These are phyloP conservation scores for Ecliptopera silaceata DNA, from an alignment of 2,888 invertebrate species.

Conservation along the genomic window DNA sequence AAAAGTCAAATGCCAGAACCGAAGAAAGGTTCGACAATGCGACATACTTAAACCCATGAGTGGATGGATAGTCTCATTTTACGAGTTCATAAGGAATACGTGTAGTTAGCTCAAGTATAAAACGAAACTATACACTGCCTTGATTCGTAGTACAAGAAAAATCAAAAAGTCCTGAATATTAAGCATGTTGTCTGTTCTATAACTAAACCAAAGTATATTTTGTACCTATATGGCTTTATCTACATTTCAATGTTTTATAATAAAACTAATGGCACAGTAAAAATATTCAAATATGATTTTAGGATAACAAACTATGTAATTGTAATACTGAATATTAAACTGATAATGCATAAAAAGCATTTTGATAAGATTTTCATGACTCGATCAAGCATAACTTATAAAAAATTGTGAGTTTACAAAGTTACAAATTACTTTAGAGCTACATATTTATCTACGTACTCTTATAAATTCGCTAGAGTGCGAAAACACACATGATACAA, in stretches of 20 bases:
- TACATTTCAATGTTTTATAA: not conserved
- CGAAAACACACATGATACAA: conserved; percentile 11
- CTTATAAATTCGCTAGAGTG: conserved; percentile 19
- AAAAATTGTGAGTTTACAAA: not conserved
- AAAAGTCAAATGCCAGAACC: not conserved
- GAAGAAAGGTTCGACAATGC: not conserved
- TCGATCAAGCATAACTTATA: not conserved
- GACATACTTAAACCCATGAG: too few relatives aligned
- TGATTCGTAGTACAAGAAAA: too few relatives aligned
- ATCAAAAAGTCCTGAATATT: not conserved
- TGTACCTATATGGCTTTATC: conserved; percentile 1
- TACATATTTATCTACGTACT: not conserved
- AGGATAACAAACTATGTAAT: not conserved
- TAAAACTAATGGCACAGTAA: conserved; percentile 11
- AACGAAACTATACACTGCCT: not conserved
- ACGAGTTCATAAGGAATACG: not conserved
- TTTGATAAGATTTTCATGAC: not conserved
- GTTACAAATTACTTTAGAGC: not conserved
- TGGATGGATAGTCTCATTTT: too few relatives aligned
- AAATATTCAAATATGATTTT: not conserved
- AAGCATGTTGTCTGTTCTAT: not conserved
- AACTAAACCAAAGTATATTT: too few relatives aligned
- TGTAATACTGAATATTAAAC: not conserved
- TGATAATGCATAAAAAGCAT: not conserved
- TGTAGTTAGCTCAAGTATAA: not conserved